Conservation (phyloP, 2,888 invertebrate genomes). For the Cantharis lateralis region DNA sequence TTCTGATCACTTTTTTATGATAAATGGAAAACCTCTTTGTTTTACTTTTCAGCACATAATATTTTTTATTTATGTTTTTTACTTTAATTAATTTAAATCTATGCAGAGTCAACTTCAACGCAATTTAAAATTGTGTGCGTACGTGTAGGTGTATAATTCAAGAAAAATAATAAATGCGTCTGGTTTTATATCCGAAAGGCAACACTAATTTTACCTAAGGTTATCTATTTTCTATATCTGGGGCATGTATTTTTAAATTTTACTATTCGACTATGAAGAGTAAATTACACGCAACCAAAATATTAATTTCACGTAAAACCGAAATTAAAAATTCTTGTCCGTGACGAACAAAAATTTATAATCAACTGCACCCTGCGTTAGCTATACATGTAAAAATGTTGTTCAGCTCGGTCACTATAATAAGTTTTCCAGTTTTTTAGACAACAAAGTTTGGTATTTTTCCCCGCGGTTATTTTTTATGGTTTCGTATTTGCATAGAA, state of each 20-base stretch:
- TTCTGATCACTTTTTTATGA: too few species aligned
- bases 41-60: too few species aligned
- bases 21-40: too few species aligned
- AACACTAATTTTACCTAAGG: background rate
- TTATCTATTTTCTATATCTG: background rate
- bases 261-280: background rate
- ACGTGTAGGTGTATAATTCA: background rate
- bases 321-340: background rate
- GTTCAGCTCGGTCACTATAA: background rate
- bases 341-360: background rate
- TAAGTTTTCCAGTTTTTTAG: constrained; percentile 7
- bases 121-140: background rate
- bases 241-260: background rate
- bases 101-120: background rate
- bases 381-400: background rate
- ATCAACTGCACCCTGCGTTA: background rate
- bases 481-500: background rate
- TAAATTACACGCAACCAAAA: background rate
- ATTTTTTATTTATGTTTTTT: background rate
- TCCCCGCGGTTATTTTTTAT: background rate
- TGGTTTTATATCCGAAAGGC: background rate
- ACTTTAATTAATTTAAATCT: background rate
- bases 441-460: constrained; percentile 2
- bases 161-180: background rate
- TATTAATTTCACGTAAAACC: background rate